Base-by-base conservation (phyloP, 1,140 invertebrate genomes). In the Musca vetustissima region DNA sequence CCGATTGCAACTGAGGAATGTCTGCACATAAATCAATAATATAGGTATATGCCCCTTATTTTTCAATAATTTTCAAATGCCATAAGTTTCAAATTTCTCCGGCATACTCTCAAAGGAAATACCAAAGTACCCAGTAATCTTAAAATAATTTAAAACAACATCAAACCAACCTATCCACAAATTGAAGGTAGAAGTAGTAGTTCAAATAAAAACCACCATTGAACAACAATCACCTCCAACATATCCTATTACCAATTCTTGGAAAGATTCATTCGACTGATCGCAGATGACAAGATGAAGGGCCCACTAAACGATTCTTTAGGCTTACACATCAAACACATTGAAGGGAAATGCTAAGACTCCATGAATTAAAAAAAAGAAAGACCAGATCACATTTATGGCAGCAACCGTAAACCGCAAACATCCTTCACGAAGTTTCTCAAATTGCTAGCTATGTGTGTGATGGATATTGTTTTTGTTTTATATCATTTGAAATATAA, bases 401-500 rank as follows among this genome's bases (percentile, higher is more conserved):
- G 24, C 32, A 61, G 19, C 14, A 36, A 61, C 36, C 36, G 36
- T 61, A 19, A 15, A 17, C 28, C 36, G 19, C 17, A 61, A 61
- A 19, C 28, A 43, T 43, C 17, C 36, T 61, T 7, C 17, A 21
- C 17, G 36, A 21, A 21, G 57, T 15, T 61, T n/a, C 57, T 32
- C 57, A 61, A 61, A 36, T 32, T 36, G 49, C 21, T 9, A 11
- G 21, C n/a, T 21, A 6, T 21, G 15, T 28, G 36, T 43, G 6
- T 43, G 36, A 43, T 43, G 36, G 36, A 22, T 52, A 52, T 61
- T 61, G 57, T 19, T 15, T 17, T 59, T 15, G 24, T 32, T 43
- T 43, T 32, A 61, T 61, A 61, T 61, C 57, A 61, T 61, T 61
- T 61, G 36, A 61, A 61, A 21, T 61, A 61, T 61, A 61, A 61